phyloP scores from a whole-genome alignment of 2,113 vertebrate species.

The Periophthalmus modestus region DNA sequence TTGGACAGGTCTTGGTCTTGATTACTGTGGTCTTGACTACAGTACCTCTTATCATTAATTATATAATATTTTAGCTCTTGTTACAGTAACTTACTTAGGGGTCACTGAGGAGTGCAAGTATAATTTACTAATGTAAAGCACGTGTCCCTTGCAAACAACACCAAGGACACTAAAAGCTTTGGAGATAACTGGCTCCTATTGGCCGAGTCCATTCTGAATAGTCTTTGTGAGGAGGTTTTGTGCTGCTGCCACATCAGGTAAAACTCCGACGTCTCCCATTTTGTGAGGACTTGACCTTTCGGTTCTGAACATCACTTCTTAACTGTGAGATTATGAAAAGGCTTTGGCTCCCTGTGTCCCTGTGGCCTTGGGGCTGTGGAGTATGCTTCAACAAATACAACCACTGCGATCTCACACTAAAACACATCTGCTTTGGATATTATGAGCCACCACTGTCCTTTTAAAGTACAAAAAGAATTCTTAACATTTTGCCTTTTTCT shows the following conservation, averaged over 20 bases:
- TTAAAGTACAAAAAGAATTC: not conserved
- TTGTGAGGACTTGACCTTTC: not conserved
- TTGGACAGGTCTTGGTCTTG: too few species aligned
- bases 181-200: not conserved
- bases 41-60: too few species aligned
- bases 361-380: not conserved
- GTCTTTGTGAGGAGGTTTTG: not conserved
- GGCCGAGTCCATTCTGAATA: not conserved
- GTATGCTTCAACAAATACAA: not conserved
- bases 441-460: not conserved
- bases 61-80: too few species aligned
- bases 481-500: not conserved
- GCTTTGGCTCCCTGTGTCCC: not conserved
- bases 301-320: not conserved
- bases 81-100: too few species aligned
- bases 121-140: too few species aligned
- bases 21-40: too few species aligned
- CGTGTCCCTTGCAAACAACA: too few species aligned
- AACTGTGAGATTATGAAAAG: not conserved
- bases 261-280: not conserved
- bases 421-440: not conserved
- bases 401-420: constrained; percentile 5
- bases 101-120: too few species aligned
- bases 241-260: not conserved
- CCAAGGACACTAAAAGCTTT: not conserved